Evolutionary conservation across 2,113 vertebrate species (phyloP), one percentile per base, ranked within the genome.

Genomic region (Syngnathus floridae): DNA sequence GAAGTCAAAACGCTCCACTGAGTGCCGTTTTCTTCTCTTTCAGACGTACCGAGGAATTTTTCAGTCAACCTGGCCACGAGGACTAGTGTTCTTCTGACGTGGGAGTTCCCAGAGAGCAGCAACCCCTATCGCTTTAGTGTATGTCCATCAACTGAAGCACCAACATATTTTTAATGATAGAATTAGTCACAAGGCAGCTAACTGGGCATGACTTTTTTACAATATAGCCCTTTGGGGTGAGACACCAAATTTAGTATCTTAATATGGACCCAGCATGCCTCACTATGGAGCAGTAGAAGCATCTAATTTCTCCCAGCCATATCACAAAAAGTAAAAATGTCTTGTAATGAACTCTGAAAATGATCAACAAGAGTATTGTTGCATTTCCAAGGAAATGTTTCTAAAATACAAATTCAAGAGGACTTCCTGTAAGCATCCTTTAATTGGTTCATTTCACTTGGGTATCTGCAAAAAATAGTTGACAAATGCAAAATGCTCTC

Each of bases 1-100:
- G 49, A 5, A 73, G 61, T 48, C 4, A 75, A 74, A 76, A 56
- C 1, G 0, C 17, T 69, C 72, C n/a, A n/a, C n/a, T 36, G 4
- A 10, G 0, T 65, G 19, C 73, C 37, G 76, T 64, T 65, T 63
- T 10, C 48, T 43, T 66, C 73, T 54, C 48, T 40, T 65, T 7
- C 88, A 99, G 97, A 97, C 88, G 94, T 98, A 0, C 96, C 97
- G 3, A 97, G 95, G 84, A 98, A 99, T 87, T 99, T 99, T 87
- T 97, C 93, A 38, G 95, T 98, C 82, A 98, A 96, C 82, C 91
- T 98, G 93, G 92, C 94, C 52, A 98, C 93, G 36, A 98, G 96
- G 90, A 98, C 97, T 0, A 97, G 95, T 0, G 94, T 98, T 43
- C 90, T 98, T 67, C 84, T 99, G 56, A 95, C 94, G 77, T 99